Conservation (phyloP, 92 coral and sea anemone species). For the Palythoa heliodiscus region DNA sequence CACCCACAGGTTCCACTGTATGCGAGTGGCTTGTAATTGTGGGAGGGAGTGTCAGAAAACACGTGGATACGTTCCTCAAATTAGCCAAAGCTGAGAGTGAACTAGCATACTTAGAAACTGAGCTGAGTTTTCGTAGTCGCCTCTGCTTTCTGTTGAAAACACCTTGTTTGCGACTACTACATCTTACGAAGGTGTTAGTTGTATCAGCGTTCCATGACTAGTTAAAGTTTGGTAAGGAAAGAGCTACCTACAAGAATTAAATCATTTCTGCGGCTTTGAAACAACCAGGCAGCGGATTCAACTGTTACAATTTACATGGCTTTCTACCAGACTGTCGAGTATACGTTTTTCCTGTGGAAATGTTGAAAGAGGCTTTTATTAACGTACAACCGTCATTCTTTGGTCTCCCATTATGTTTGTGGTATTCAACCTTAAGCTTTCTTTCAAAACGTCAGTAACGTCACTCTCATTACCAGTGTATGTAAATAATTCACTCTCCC, state of each 20-base stretch:
- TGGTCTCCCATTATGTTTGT: too few relatives aligned
- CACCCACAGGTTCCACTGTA: conserved; percentile 85
- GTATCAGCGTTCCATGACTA: not conserved
- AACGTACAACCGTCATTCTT: too few relatives aligned
- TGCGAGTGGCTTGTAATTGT: conserved; percentile 86
- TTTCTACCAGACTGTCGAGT: not conserved
- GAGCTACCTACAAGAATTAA: not conserved
- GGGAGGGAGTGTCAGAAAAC: conserved; percentile 60
- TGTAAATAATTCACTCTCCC: too few relatives aligned
- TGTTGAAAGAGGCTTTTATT: not conserved
- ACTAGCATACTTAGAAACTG: not conserved
- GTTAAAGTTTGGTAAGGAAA: not conserved
- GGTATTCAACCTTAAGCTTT: too few relatives aligned
- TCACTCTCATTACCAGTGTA: too few relatives aligned
- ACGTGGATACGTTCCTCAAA: conserved; percentile 36
- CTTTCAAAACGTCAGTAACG: too few relatives aligned
- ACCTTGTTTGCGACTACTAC: too few relatives aligned
- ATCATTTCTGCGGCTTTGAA: not conserved
- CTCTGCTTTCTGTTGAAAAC: too few relatives aligned
- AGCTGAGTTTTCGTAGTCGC: not conserved
- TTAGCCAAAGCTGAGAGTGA: conserved; percentile 36
- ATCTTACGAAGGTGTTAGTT: too few relatives aligned
- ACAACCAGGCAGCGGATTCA: not conserved
- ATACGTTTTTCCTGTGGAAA: not conserved
- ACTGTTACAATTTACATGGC: not conserved